A percentile compares a stretch with the other conserved stretches of the same genome.
Conservation (phyloP, 2,113 vertebrate genomes). For the Mastomys natalensis region DNA sequence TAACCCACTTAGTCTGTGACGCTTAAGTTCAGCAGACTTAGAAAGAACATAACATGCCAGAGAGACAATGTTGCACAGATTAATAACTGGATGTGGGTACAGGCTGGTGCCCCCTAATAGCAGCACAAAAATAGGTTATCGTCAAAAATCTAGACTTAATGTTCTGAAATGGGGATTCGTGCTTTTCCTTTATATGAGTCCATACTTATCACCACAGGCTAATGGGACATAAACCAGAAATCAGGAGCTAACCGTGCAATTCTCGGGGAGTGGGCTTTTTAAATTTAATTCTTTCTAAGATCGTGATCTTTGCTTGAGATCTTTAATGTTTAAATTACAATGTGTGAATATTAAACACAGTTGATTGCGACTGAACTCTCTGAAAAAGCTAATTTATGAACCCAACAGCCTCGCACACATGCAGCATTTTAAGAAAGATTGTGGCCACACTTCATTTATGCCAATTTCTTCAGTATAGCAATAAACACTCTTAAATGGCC, state of each 20-base stretch:
- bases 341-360: conserved; percentile 74
- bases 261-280: conserved; percentile 63
- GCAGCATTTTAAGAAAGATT: background rate
- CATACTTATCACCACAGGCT: conserved; percentile 73
- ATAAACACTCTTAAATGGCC: conserved; percentile 56
- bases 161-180: conserved; percentile 73
- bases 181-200: conserved; percentile 61
- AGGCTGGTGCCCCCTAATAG: conserved; percentile 74
- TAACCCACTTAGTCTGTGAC: conserved; percentile 75
- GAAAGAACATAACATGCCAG: conserved; percentile 78
- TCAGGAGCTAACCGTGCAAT: conserved; percentile 73
- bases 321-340: conserved; percentile 75
- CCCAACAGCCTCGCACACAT: background rate
- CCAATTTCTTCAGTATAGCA: background rate
- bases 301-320: conserved; percentile 78
- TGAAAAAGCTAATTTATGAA: conserved; percentile 71
- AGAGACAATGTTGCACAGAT: conserved; percentile 81
- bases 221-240: conserved; percentile 80
- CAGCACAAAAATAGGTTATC: conserved; percentile 80
- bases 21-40: conserved; percentile 76
- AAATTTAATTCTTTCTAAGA: conserved; percentile 72
- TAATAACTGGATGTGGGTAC: conserved; percentile 79
- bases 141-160: conserved; percentile 79
- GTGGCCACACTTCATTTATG: conserved; percentile 5
- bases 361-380: conserved; percentile 65